Percentiles rank a stretch among this genome's conserved stretches.
Evolutionary conservation across 2,113 vertebrate species (phyloP).

Genomic region (Podilymbus podiceps): DNA sequence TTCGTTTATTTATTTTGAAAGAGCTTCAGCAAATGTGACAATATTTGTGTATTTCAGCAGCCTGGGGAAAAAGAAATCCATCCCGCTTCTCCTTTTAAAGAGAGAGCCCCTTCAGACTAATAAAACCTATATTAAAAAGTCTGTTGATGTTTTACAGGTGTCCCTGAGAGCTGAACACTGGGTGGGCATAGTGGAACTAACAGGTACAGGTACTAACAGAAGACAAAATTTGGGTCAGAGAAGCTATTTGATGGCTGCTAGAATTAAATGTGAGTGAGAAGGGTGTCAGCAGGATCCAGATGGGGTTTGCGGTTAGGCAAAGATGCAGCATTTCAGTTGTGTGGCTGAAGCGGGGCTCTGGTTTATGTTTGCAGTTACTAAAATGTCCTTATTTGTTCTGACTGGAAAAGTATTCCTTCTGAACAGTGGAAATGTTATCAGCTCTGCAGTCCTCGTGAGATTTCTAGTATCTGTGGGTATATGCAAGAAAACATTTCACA

Average conservation of each 20-base stretch:
- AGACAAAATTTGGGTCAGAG: neutral
- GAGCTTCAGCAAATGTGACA: neutral
- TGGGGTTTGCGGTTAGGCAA: neutral
- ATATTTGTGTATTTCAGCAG: conserved; percentile 1
- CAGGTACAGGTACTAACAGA: neutral
- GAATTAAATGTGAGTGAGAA: neutral
- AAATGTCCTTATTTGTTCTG: conserved; percentile 14
- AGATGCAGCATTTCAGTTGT: neutral
- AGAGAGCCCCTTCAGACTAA: neutral
- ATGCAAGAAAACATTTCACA: conserved; percentile 34
- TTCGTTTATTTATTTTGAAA: conserved; percentile 7
- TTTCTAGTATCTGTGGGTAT: conserved; percentile 24
- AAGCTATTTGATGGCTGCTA: neutral
- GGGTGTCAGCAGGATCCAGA: neutral
- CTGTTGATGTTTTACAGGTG: neutral
- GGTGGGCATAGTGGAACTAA: neutral
- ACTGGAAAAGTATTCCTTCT: neutral
- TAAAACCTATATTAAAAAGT: neutral
- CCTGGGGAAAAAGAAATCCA: neutral
- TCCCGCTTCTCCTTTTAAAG: neutral
- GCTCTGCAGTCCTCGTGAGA: neutral
- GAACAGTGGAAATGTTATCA: conserved; percentile 33
- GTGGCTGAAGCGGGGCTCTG: neutral
- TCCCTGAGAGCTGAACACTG: neutral
- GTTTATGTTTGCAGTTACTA: neutral